phyloP scores from a whole-genome alignment of 2,797 vertebrate genomes.

The Orientallactaga sibirica region DNA sequence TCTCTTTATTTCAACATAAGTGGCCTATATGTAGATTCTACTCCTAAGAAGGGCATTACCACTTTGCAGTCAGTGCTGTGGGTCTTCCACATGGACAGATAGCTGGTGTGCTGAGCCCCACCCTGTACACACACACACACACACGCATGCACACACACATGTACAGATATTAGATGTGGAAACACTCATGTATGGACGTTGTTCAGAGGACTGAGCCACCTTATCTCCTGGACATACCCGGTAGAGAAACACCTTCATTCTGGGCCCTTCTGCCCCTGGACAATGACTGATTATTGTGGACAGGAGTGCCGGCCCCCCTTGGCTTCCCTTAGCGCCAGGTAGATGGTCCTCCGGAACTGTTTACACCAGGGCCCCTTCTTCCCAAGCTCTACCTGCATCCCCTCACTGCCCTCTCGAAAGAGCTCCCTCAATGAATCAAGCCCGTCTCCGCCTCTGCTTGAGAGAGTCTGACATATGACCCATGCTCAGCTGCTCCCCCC shows the following conservation, averaged over 20 bases:
- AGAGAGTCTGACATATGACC: not conserved
- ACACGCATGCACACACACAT: too few relatives aligned
- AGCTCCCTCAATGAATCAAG: not conserved
- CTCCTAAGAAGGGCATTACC: rapidly evolving
- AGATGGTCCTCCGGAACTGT: not conserved
- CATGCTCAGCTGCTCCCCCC: not conserved
- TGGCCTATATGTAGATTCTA: not conserved
- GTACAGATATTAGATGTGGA: not conserved
- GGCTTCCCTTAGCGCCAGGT: not conserved
- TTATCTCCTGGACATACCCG: not conserved
- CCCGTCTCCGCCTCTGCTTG: not conserved
- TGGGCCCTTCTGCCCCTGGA: not conserved
- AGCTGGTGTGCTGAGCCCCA: not conserved
- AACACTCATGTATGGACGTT: not conserved
- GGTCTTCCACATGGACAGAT: not conserved
- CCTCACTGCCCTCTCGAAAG: not conserved
- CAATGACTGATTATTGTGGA: not conserved
- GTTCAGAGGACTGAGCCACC: not conserved
- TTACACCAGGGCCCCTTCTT: not conserved
- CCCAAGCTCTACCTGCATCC: not conserved
- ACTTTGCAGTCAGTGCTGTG: not conserved
- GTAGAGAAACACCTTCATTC: not conserved
- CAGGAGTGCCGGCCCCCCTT: not conserved
- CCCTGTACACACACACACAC: not conserved
- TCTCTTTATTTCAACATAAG: rapidly evolving